Percentiles rank a stretch among this genome's conserved stretches.
phyloP scores from a whole-genome alignment of 2,113 vertebrate species.

The Rhagologus leucostigma region DNA sequence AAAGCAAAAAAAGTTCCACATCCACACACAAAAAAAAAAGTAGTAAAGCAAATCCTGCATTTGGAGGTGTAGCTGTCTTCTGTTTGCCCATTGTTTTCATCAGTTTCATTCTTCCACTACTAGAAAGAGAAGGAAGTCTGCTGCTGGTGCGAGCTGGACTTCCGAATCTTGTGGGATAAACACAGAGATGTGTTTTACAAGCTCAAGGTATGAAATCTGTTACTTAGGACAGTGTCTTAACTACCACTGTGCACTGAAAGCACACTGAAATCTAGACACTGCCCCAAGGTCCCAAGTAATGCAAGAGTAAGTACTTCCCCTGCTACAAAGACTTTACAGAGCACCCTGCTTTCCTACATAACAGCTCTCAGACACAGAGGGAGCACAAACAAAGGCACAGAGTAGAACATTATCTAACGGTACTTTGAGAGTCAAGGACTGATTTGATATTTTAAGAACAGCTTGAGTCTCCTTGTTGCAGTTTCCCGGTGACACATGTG shows the following conservation, averaged over 20 bases:
- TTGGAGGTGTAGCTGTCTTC: neutral
- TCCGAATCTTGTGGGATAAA: neutral
- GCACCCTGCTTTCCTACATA: neutral
- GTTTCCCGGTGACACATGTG: neutral
- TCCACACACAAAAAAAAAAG: neutral
- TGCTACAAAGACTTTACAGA: neutral
- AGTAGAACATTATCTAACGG: neutral
- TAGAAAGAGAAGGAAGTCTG: neutral
- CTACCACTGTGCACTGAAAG: neutral
- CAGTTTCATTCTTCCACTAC: neutral
- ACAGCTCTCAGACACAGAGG: neutral
- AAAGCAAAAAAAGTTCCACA: neutral
- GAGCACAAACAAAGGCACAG: neutral
- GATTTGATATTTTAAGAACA: neutral
- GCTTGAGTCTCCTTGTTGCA: neutral
- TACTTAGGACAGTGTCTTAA: neutral
- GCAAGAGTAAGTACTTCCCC: neutral
- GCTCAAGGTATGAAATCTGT: neutral
- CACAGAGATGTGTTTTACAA: neutral
- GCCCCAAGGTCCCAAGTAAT: neutral
- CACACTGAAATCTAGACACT: neutral
- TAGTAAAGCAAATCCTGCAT: neutral
- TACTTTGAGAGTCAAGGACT: neutral
- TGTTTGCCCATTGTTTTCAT: neutral
- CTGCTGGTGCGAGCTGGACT: rapidly evolving